Evolutionary conservation across 2,113 vertebrate genomes (phyloP).

Genomic region (Coregonus clupeaformis): DNA sequence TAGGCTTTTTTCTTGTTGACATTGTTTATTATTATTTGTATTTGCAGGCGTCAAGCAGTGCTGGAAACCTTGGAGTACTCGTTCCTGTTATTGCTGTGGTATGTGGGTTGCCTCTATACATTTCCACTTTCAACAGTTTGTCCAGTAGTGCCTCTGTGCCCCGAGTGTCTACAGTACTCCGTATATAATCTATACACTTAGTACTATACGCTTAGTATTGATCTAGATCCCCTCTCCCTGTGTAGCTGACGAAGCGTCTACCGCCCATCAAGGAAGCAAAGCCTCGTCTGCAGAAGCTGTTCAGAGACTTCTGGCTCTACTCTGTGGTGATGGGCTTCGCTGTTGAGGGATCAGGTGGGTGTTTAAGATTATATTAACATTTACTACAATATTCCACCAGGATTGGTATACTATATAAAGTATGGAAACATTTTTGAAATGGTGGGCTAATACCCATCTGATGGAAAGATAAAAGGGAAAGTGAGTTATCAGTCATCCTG

Average conservation of each 20-base stretch:
- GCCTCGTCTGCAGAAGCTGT: slow-evolving; percentile 94
- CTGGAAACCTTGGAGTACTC: slow-evolving; percentile 94
- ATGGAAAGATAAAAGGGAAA: too few species aligned
- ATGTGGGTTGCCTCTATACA: slow-evolving; percentile 54
- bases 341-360: slow-evolving; percentile 93
- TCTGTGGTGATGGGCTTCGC: slow-evolving; percentile 98
- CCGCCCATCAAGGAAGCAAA: slow-evolving; percentile 96
- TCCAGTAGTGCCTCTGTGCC: too few species aligned
- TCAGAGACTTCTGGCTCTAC: slow-evolving; percentile 98
- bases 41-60: slow-evolving; percentile 92
- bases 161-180: too few species aligned
- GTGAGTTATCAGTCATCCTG: too few species aligned
- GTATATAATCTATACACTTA: too few species aligned
- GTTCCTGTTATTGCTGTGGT: slow-evolving; percentile 98
- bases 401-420: neutral
- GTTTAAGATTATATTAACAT: neutral
- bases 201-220: too few species aligned
- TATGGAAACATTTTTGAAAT: neutral
- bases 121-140: neutral
- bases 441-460: too few species aligned
- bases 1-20: too few species aligned
- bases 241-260: slow-evolving; percentile 87
- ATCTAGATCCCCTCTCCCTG: neutral
- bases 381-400: neutral
- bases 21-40: too few species aligned